These are phyloP conservation scores for Strongylocentrotus purpuratus DNA, from an alignment of 35 echinoderm and acorn worm genomes.

Conservation along the genomic window DNA sequence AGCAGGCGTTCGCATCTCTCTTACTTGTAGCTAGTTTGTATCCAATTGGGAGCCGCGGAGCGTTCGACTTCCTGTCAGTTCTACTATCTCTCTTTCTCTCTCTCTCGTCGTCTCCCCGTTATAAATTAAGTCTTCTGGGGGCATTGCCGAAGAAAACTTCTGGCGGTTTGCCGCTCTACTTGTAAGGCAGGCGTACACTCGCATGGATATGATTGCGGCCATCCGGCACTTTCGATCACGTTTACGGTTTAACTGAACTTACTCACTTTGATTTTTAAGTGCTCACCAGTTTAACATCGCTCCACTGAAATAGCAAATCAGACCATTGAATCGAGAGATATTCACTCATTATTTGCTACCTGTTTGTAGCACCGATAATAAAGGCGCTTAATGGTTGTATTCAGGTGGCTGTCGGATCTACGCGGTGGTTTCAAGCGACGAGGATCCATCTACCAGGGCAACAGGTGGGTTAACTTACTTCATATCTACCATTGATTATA, in stretches of 20 bases:
- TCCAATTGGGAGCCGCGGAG: background rate
- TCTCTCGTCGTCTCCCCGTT: background rate
- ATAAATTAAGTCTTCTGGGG: background rate
- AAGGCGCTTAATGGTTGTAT: background rate
- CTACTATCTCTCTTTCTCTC: background rate
- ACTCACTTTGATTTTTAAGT: background rate
- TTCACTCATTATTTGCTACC: background rate
- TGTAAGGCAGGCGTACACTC: background rate
- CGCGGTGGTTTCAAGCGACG: background rate
- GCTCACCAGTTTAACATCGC: background rate
- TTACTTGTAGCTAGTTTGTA: background rate
- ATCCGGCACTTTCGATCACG: background rate
- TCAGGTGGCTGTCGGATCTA: background rate
- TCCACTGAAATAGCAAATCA: background rate
- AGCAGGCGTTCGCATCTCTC: background rate
- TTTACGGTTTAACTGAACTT: background rate
- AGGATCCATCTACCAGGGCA: background rate
- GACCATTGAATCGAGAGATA: background rate
- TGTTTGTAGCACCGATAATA: background rate
- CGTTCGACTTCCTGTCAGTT: slow-evolving; percentile 7
- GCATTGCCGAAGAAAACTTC: background rate
- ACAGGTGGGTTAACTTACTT: background rate
- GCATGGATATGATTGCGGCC: background rate
- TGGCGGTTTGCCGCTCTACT: background rate
- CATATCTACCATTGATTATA: background rate